A percentile compares a stretch with the other conserved stretches of the same genome.
Evolutionary conservation across 2,888 invertebrate genomes (phyloP).

Genomic region (Clanis bilineata): DNA sequence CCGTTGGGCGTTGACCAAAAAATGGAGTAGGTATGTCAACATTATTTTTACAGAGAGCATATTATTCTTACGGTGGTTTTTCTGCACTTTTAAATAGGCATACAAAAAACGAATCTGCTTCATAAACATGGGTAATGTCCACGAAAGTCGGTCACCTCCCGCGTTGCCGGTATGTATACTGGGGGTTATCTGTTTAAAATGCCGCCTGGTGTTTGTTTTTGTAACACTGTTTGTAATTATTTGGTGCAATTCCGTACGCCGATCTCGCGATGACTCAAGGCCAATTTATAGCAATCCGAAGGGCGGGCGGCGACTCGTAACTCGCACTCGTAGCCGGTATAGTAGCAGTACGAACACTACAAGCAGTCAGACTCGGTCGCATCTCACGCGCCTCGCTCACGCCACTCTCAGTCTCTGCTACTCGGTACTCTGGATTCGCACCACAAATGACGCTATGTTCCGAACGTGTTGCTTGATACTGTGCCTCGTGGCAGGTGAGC

Average conservation of each 20-base stretch:
- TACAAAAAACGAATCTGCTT: background rate
- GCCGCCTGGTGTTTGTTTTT: slow-evolving; percentile 3
- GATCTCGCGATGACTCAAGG: slow-evolving; percentile 53
- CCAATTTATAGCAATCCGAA: slow-evolving; percentile 51
- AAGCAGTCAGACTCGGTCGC: too few relatives aligned
- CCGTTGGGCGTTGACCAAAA: too few relatives aligned
- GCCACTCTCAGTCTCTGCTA: slow-evolving; percentile 28
- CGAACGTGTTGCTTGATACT: slow-evolving; percentile 48
- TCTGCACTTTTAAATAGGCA: too few relatives aligned
- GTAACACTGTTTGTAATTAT: slow-evolving; percentile 21
- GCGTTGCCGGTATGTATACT: too few relatives aligned
- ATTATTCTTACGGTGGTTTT: too few relatives aligned
- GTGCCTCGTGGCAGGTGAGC: slow-evolving; percentile 64
- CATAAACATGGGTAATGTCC: background rate
- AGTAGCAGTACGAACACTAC: too few relatives aligned
- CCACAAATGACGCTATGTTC: slow-evolving; percentile 41
- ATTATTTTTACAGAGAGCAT: too few relatives aligned
- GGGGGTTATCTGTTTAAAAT: background rate
- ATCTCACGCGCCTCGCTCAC: slow-evolving; percentile 35
- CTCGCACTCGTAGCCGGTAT: too few relatives aligned
- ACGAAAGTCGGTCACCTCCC: too few relatives aligned
- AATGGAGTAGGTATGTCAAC: too few relatives aligned
- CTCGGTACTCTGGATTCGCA: slow-evolving; percentile 29
- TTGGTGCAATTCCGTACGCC: slow-evolving; percentile 42
- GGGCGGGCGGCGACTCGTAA: slow-evolving; percentile 56